Conservation (phyloP, 2,797 vertebrate species). For the Sarcoramphus papa region DNA sequence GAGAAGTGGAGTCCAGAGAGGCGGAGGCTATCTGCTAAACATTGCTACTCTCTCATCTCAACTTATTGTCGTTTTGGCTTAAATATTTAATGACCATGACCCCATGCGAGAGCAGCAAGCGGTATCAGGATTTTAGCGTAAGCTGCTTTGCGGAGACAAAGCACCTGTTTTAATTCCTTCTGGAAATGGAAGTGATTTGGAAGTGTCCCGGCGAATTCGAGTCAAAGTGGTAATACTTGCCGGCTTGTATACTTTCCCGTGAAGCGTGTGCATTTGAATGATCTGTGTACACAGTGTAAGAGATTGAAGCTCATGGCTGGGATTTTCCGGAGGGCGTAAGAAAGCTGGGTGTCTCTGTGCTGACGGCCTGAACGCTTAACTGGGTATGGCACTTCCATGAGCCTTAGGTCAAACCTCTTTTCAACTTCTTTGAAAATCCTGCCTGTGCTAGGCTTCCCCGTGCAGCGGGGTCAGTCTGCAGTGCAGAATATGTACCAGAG, state of each 20-base stretch:
- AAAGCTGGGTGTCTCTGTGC: not conserved
- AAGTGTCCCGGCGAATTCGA: not conserved
- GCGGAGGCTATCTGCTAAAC: not conserved
- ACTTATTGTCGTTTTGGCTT: not conserved
- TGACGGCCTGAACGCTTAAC: not conserved
- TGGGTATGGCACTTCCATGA: not conserved
- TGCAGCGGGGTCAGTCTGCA: not conserved
- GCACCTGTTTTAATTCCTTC: constrained; percentile 32
- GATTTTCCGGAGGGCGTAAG: not conserved
- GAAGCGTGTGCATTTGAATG: not conserved
- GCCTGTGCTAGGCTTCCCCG: too few relatives aligned
- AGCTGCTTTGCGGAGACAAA: constrained; percentile 37
- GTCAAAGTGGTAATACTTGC: not conserved
- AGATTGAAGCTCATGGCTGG: not conserved
- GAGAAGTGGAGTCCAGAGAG: not conserved
- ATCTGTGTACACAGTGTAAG: not conserved
- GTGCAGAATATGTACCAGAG: fast-evolving
- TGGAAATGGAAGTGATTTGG: constrained; percentile 21
- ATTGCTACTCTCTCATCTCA: not conserved
- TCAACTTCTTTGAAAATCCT: not conserved
- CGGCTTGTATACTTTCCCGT: not conserved
- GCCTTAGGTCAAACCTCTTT: not conserved
- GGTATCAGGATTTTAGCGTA: constrained; percentile 6
- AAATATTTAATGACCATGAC: not conserved
- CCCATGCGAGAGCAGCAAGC: not conserved